These are phyloP conservation scores for Caenorhabditis auriculariae DNA, from an alignment of 2,888 invertebrate genomes.

Conservation along the genomic window DNA sequence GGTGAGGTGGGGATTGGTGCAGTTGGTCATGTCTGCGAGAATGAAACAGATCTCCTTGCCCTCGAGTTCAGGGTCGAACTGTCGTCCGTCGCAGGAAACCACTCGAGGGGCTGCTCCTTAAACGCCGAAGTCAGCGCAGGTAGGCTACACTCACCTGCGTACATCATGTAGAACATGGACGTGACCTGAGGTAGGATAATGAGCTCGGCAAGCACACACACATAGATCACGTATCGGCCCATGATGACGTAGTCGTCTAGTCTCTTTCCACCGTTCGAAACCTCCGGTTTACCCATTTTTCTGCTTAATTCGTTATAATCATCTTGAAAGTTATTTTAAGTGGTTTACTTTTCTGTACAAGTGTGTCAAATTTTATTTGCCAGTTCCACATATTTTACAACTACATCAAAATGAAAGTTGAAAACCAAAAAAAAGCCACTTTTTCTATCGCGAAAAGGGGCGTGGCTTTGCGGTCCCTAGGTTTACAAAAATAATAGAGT, in stretches of 20 bases:
- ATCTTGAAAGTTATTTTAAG: too few relatives aligned
- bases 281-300: too few relatives aligned
- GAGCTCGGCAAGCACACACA: constrained; percentile 37
- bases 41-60: constrained; percentile 25
- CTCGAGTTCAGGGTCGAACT: constrained; percentile 14
- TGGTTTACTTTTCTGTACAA: too few relatives aligned
- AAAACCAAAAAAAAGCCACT: too few relatives aligned
- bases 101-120: constrained; percentile 32
- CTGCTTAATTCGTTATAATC: too few relatives aligned
- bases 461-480: too few relatives aligned
- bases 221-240: constrained; percentile 32
- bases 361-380: too few relatives aligned
- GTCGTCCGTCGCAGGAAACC: constrained; percentile 12
- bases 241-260: constrained; percentile 42
- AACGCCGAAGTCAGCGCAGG: background rate
- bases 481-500: too few relatives aligned
- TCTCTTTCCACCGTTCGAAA: too few relatives aligned
- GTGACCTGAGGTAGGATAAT: constrained; percentile 35
- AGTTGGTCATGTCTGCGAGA: constrained; percentile 16
- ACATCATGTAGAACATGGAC: constrained; percentile 48
- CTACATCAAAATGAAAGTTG: too few relatives aligned
- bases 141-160: constrained; percentile 36
- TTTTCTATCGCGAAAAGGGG: too few relatives aligned
- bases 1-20: constrained; percentile 19
- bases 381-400: too few relatives aligned